These are phyloP conservation scores for Lerema accius DNA, from an alignment of 1,140 invertebrate genomes.

Conservation along the genomic window DNA sequence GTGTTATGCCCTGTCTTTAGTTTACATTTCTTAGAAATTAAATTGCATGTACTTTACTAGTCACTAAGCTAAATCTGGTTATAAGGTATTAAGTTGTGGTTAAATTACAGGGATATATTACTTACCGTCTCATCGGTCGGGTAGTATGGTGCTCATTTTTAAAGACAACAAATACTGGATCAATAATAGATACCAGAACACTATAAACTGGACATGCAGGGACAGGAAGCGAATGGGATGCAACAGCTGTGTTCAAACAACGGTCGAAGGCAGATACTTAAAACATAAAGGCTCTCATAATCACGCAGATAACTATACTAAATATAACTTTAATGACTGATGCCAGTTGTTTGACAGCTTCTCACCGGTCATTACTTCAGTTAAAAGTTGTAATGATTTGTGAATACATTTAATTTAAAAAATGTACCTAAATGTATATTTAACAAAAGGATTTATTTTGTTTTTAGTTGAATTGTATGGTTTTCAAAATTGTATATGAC, in stretches of 20 bases:
- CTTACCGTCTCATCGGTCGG: slow-evolving; percentile 70
- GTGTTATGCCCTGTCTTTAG: neutral
- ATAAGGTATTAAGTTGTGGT: slow-evolving; percentile 22
- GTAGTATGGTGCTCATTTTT: slow-evolving; percentile 77
- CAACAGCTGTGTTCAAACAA: slow-evolving; percentile 74
- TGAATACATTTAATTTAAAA: too few species aligned
- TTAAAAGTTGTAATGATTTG: slow-evolving; percentile 33
- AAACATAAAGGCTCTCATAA: slow-evolving; percentile 76
- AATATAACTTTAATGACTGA: slow-evolving; percentile 78
- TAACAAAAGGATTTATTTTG: too few species aligned
- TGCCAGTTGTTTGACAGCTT: slow-evolving; percentile 33
- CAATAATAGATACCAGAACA: slow-evolving; percentile 76
- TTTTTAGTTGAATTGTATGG: too few species aligned
- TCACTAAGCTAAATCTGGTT: neutral
- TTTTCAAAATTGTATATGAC: too few species aligned
- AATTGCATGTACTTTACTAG: too few species aligned
- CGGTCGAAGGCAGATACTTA: slow-evolving; percentile 68
- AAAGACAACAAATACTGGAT: slow-evolving; percentile 80
- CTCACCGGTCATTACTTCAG: slow-evolving; percentile 52
- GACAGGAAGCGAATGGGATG: slow-evolving; percentile 71
- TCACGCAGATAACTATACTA: slow-evolving; percentile 74
- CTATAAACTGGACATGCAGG: slow-evolving; percentile 78
- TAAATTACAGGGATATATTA: slow-evolving; percentile 74
- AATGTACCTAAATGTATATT: too few species aligned
- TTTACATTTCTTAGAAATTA: neutral